phyloP scores from a whole-genome alignment of 2,113 vertebrate species.

The Talpa occidentalis region DNA sequence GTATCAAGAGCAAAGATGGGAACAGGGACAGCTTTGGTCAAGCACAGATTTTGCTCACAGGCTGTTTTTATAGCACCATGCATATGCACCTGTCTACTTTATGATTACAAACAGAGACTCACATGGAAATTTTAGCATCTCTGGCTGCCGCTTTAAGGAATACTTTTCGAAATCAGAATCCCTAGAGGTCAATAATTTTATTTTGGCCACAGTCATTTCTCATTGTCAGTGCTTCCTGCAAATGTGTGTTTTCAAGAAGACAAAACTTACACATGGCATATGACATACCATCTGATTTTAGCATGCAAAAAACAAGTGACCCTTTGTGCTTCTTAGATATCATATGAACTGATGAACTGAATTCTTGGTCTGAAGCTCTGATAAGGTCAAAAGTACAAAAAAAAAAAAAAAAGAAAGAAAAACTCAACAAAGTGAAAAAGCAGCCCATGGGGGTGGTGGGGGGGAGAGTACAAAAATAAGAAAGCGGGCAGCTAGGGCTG shows the following conservation, averaged over 20 bases:
- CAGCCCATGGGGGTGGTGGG: too few species aligned
- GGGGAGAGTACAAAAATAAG: too few species aligned
- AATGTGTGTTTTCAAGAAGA: constrained; percentile 10
- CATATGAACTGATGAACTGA: not conserved
- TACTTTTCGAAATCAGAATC: constrained; percentile 20
- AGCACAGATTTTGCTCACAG: not conserved
- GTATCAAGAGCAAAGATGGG: not conserved
- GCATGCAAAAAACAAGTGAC: not conserved
- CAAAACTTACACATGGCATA: constrained; percentile 7
- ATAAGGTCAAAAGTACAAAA: not conserved
- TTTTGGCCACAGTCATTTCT: not conserved
- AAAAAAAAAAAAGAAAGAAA: too few species aligned
- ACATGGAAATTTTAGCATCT: not conserved
- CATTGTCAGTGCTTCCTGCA: not conserved
- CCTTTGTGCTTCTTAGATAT: not conserved
- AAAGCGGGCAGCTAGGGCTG: not conserved
- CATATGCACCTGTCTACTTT: not conserved
- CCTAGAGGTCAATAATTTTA: not conserved
- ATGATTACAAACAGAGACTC: constrained; percentile 1
- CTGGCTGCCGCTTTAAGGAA: not conserved
- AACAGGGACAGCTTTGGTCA: not conserved
- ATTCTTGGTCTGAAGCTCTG: not conserved
- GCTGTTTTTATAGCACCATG: not conserved
- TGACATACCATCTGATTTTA: not conserved
- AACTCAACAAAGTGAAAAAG: too few species aligned